Evolutionary conservation across 2,797 vertebrate genomes (phyloP).

Genomic region (Gymnodraco acuticeps): DNA sequence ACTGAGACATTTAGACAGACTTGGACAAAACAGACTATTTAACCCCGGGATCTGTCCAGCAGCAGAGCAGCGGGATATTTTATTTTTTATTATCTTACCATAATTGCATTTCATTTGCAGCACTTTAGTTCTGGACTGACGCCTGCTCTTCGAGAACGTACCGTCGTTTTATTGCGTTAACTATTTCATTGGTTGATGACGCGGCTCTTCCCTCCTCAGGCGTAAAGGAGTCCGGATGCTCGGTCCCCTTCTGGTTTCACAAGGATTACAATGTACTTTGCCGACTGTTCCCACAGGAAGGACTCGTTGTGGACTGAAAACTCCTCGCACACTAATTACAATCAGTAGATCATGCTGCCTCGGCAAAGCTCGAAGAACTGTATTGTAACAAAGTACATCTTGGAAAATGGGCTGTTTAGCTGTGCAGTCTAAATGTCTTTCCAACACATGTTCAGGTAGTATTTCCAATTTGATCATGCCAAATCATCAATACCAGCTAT

Average conservation of each 20-base stretch:
- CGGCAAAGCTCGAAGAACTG: slow-evolving; percentile 62
- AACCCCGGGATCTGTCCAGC: slow-evolving; percentile 76
- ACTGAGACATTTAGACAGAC: slow-evolving; percentile 85
- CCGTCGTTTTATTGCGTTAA: slow-evolving; percentile 60
- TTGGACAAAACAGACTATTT: slow-evolving; percentile 78
- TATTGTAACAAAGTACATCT: slow-evolving; percentile 58
- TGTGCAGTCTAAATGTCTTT: slow-evolving; percentile 54
- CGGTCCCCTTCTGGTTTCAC: slow-evolving; percentile 53
- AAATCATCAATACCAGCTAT: slow-evolving; percentile 59
- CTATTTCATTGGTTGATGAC: slow-evolving; percentile 74
- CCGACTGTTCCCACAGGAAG: slow-evolving; percentile 52
- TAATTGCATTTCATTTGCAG: slow-evolving; percentile 82
- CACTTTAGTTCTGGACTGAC: slow-evolving; percentile 86
- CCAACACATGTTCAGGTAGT: slow-evolving; percentile 59
- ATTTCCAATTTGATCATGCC: slow-evolving; percentile 67
- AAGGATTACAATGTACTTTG: slow-evolving; percentile 57
- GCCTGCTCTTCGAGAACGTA: slow-evolving; percentile 68
- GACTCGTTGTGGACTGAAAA: slow-evolving; percentile 67
- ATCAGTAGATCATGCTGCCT: slow-evolving; percentile 65
- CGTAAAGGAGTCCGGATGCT: slow-evolving; percentile 56
- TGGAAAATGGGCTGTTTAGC: slow-evolving; percentile 51
- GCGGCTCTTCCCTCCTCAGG: slow-evolving; percentile 73
- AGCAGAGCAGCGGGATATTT: slow-evolving; percentile 68
- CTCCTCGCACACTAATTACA: slow-evolving; percentile 75
- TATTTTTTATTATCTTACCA: slow-evolving; percentile 71